phyloP scores from a whole-genome alignment of 2,888 invertebrate species.

The Oxyteleia sp. region DNA sequence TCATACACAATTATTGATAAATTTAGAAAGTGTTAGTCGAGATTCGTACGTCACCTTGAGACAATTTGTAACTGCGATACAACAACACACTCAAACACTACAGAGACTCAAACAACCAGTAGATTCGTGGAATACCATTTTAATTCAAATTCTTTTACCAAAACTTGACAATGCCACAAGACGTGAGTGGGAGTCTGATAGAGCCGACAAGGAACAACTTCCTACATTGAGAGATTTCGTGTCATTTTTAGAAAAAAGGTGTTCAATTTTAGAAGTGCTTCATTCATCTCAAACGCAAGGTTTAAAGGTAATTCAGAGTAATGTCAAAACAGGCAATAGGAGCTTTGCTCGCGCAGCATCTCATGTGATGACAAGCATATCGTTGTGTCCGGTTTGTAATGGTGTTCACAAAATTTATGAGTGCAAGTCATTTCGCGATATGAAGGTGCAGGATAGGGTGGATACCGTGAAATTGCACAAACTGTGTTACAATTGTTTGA shows the following conservation, averaged over 20 bases:
- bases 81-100: conserved; percentile 8
- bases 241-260: conserved; percentile 22
- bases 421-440: background rate
- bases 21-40: background rate
- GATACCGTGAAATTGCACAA: background rate
- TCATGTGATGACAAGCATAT: background rate
- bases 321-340: no score
- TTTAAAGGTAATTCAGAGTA: no score
- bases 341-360: background rate
- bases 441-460: background rate
- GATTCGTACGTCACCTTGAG: conserved; percentile 2
- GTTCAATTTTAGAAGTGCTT: conserved; percentile 1
- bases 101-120: conserved; percentile 21
- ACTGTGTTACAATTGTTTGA: conserved; percentile 22
- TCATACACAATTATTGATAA: conserved; percentile 22
- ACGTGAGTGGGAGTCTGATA: conserved; percentile 15
- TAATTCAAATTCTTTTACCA: conserved; percentile 24
- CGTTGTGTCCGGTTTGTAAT: background rate
- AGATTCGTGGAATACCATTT: conserved; percentile 15
- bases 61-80: conserved; percentile 6
- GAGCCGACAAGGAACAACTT: conserved; percentile 10
- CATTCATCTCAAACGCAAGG: background rate
- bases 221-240: conserved; percentile 2
- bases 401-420: conserved; percentile 6
- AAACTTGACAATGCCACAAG: conserved; percentile 17